Percentiles rank a stretch among this genome's conserved stretches.
Conservation (phyloP, 2,113 vertebrate species). For the Planiliza haematocheilus region DNA sequence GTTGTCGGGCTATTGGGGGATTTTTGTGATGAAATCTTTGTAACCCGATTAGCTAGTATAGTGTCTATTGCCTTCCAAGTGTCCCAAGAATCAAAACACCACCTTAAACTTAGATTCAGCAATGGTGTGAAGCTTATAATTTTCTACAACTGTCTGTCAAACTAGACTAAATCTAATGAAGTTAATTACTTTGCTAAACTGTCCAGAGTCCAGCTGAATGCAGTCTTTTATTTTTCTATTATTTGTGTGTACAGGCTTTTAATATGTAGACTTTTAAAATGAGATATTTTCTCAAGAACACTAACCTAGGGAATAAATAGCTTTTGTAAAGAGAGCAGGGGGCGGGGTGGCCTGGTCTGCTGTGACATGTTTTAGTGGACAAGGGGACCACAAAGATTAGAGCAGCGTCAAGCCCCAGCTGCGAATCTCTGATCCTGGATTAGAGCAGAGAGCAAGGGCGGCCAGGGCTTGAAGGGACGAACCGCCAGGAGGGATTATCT, state of each 20-base stretch:
- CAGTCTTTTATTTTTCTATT: conserved; percentile 76
- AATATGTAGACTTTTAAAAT: conserved; percentile 51
- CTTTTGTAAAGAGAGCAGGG: conserved; percentile 44
- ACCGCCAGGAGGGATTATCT: conserved; percentile 52
- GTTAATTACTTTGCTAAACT: conserved; percentile 49
- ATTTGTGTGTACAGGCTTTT: conserved; percentile 75
- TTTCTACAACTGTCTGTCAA: conserved; percentile 48
- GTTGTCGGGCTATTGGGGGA: conserved; percentile 14
- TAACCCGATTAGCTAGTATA: conserved; percentile 34
- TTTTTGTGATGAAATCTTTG: conserved; percentile 19
- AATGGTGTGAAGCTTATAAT: conserved; percentile 21
- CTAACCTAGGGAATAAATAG: conserved; percentile 35
- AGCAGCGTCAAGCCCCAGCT: conserved; percentile 9
- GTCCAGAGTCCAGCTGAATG: conserved; percentile 40
- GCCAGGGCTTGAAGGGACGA: not conserved
- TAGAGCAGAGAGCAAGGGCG: conserved; percentile 37
- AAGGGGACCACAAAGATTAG: conserved; percentile 37
- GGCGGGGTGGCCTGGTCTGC: not conserved
- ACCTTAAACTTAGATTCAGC: conserved; percentile 32
- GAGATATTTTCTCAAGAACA: conserved; percentile 65
- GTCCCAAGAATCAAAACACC: conserved; percentile 19
- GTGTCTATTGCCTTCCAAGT: conserved; percentile 36
- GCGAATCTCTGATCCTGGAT: conserved; percentile 64
- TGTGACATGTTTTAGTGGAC: conserved; percentile 13
- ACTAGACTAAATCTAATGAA: conserved; percentile 14